Conservation (phyloP, 1,140 invertebrate species). For the Steinernema feltiae region DNA sequence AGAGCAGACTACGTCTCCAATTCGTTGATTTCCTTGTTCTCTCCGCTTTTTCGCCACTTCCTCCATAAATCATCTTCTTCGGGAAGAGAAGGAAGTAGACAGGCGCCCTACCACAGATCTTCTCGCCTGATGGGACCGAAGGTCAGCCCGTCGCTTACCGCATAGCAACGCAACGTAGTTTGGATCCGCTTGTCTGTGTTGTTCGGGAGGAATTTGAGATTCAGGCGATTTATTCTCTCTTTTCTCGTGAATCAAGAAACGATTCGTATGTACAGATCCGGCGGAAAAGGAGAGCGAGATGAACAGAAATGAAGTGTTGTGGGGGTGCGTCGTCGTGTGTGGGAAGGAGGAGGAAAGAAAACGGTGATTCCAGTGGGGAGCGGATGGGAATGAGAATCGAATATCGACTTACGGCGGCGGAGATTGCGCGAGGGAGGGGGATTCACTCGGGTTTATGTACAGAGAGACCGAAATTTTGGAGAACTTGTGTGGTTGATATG, state of each 20-base stretch:
- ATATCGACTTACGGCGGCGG: not conserved
- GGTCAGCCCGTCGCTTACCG: too few species aligned
- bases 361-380: not conserved
- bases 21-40: not conserved
- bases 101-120: too few species aligned
- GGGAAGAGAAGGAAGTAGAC: not conserved
- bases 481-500: conserved; percentile 14
- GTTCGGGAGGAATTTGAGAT: not conserved
- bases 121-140: not conserved
- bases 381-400: too few species aligned
- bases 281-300: not conserved
- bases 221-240: not conserved
- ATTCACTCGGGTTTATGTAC: conserved; percentile 25
- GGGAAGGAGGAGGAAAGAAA: too few species aligned
- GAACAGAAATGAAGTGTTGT: not conserved
- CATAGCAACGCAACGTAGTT: too few species aligned
- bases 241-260: not conserved
- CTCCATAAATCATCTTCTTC: not conserved
- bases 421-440: not conserved
- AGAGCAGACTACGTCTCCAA: too few species aligned
- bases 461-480: conserved; percentile 19
- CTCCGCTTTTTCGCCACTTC: not conserved
- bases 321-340: not conserved
- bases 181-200: too few species aligned
- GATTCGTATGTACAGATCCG: not conserved